Conservation (phyloP, 2,113 vertebrate genomes). For the Maccullochella peelii region DNA sequence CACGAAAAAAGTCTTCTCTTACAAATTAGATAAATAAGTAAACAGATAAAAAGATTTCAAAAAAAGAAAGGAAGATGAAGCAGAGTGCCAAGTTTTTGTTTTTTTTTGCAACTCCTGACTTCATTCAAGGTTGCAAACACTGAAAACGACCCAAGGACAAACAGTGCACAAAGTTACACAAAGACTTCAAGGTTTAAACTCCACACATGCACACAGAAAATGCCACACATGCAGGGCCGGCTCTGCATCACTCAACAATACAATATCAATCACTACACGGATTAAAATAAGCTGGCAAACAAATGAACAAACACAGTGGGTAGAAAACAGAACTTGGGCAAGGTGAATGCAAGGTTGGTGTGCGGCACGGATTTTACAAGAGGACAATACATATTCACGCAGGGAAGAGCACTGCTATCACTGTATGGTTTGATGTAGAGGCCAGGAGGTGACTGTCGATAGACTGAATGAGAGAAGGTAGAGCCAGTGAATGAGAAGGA, state of each 20-base stretch:
- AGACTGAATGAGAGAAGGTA: not conserved
- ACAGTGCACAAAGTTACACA: not conserved
- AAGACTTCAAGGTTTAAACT: constrained; percentile 19
- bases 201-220: constrained; percentile 1
- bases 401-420: not conserved
- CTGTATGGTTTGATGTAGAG: not conserved
- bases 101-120: not conserved
- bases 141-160: constrained; percentile 14
- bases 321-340: constrained; percentile 1
- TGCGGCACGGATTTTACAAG: not conserved
- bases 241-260: not conserved
- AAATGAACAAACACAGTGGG: not conserved
- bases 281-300: constrained; percentile 1
- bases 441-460: not conserved
- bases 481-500: not conserved
- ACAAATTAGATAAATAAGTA: not conserved
- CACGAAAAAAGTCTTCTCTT: not conserved
- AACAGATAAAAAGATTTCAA: not conserved
- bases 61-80: not conserved
- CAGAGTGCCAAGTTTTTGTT: not conserved
- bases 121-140: not conserved
- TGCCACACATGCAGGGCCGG: not conserved
- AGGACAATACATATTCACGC: not conserved
- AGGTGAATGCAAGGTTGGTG: constrained; percentile 6
- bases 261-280: accelerated